A percentile compares a stretch with the other conserved stretches of the same genome.
Conservation (phyloP, 2,113 vertebrate species). For the Glaucidium brasilianum region DNA sequence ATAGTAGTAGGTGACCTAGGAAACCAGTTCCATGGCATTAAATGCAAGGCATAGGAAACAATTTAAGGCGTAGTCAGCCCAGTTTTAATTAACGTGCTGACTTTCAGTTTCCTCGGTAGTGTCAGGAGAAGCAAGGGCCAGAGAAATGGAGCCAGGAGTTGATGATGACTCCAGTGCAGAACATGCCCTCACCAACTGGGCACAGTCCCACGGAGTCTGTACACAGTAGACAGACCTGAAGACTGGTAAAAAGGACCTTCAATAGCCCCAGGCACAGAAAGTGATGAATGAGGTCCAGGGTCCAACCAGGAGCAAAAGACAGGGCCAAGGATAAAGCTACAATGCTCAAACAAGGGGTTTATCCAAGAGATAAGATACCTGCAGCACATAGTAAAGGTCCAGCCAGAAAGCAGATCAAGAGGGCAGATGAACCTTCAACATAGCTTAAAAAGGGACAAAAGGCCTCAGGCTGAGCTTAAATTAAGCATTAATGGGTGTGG, state of each 20-base stretch:
- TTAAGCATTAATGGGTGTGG: not conserved
- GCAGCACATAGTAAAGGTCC: not conserved
- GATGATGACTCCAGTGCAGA: not conserved
- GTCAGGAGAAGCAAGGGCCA: not conserved
- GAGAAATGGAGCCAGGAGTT: not conserved
- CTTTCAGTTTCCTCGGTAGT: not conserved
- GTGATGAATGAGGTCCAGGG: not conserved
- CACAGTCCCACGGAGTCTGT: not conserved
- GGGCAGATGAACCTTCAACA: not conserved
- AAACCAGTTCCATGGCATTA: not conserved
- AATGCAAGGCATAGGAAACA: not conserved
- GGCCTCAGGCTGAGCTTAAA: not conserved
- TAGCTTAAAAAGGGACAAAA: not conserved
- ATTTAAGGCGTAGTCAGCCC: not conserved
- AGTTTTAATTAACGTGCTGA: not conserved
- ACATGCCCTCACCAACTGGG: not conserved
- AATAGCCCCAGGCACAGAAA: not conserved
- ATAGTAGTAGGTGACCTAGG: not conserved
- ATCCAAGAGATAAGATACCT: not conserved
- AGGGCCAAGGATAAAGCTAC: not conserved
- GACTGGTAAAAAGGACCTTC: not conserved
- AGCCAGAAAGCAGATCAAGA: not conserved
- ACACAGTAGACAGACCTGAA: not conserved
- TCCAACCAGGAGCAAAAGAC: not conserved
- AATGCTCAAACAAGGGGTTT: not conserved